Percentiles rank a stretch among this genome's conserved stretches.
Evolutionary conservation across 2,113 vertebrate genomes (phyloP).

Genomic region (Vidua chalybeata): DNA sequence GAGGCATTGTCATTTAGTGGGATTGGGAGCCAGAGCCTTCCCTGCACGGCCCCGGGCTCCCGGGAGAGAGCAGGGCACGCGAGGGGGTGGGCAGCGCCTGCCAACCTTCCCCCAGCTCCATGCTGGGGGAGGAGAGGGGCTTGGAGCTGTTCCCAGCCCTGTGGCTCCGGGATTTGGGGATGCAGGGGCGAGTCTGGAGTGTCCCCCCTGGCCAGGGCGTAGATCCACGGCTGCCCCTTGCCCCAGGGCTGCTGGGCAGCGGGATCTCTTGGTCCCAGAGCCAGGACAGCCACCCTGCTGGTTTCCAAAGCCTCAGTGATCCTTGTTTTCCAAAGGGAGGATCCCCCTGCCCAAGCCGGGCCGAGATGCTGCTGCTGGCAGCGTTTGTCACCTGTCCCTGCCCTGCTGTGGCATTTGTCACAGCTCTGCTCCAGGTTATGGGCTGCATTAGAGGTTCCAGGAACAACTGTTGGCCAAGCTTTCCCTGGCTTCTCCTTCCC

Average conservation of each 20-base stretch:
- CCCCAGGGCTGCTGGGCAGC: neutral
- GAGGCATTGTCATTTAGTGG: neutral
- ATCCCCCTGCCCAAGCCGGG: fast-evolving
- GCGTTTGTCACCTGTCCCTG: fast-evolving
- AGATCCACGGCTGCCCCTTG: fast-evolving
- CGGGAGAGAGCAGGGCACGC: neutral
- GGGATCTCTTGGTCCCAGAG: neutral
- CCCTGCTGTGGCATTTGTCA: neutral
- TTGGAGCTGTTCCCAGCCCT: fast-evolving
- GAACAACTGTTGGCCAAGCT: fast-evolving
- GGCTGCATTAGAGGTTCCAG: neutral
- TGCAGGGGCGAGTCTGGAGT: fast-evolving
- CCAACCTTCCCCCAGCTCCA: neutral
- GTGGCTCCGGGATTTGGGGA: fast-evolving
- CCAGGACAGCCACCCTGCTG: neutral
- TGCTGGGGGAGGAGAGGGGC: neutral
- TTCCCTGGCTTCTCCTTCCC: neutral
- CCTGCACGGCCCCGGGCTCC: slow-evolving; percentile 60
- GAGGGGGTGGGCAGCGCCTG: neutral
- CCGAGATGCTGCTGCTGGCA: neutral
- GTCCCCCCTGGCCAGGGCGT: fast-evolving
- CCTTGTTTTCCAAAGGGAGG: neutral
- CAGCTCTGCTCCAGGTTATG: fast-evolving
- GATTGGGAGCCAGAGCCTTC: slow-evolving; percentile 72
- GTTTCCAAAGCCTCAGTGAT: fast-evolving